Evolutionary conservation across 1,140 invertebrate genomes (phyloP).

Genomic region (Chironomus striatipennis): DNA sequence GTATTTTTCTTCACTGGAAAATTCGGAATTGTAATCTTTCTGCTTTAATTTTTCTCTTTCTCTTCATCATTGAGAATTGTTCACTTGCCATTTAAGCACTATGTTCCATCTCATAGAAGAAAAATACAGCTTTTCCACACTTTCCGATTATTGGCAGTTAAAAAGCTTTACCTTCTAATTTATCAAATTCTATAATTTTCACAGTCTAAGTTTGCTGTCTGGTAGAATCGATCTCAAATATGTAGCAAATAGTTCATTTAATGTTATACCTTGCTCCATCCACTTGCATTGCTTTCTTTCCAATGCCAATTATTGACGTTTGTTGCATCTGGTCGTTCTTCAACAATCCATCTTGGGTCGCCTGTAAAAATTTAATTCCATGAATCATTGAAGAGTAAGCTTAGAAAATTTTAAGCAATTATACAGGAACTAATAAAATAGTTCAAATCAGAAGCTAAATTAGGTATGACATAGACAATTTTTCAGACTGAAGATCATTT

Average conservation of each 20-base stretch:
- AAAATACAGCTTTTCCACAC: slow-evolving; percentile 98
- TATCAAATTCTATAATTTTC: slow-evolving; percentile 74
- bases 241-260: slow-evolving; percentile 69
- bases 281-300: slow-evolving; percentile 98
- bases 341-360: slow-evolving; percentile 98
- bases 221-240: slow-evolving; percentile 34
- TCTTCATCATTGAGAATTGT: slow-evolving; percentile 42
- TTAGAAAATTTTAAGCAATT: too few relatives aligned
- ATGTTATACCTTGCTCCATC: slow-evolving; percentile 90
- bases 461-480: too few relatives aligned
- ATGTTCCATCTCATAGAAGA: slow-evolving; percentile 99
- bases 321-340: slow-evolving; percentile 95
- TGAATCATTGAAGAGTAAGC: too few relatives aligned
- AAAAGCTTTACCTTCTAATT: slow-evolving; percentile 91
- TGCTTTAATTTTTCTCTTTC: slow-evolving; percentile 56
- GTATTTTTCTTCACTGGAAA: slow-evolving; percentile 97
- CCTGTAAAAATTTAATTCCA: slow-evolving; percentile 38
- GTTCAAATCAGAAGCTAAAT: too few relatives aligned
- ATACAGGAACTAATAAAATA: too few relatives aligned
- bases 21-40: slow-evolving; percentile 90
- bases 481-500: too few relatives aligned
- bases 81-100: slow-evolving; percentile 82
- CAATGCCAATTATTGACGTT: slow-evolving; percentile 99
- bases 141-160: slow-evolving; percentile 96
- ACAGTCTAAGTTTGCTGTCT: slow-evolving; percentile 49